Base-by-base conservation (phyloP, 1,140 invertebrate genomes). In the Diplogasteroides magnus region DNA sequence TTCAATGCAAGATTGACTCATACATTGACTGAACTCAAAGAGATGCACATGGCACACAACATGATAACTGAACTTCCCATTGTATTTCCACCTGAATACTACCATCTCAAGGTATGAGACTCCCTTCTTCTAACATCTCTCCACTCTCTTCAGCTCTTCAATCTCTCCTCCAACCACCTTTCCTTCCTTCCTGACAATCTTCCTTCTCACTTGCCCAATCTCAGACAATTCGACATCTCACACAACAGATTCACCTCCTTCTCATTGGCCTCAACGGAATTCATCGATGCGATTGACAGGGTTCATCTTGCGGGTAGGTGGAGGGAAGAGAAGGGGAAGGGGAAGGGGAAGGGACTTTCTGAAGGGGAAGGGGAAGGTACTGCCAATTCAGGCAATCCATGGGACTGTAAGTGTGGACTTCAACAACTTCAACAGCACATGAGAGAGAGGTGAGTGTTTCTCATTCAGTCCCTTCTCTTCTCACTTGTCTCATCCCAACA, bases 351-450 rank as follows among this genome's bases (percentile, higher is more conserved):
- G n/a, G n/a, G n/a, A n/a, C n/a, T n/a, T n/a, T n/a, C n/a, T n/a
- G n/a, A n/a, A n/a, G n/a, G n/a, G n/a, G 27, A 11, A 25, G 59
- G 3, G 3, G 11, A 25, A 25, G 3, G 11, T 60, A 13, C 13
- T 3, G 23, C 13, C 27, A 6, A 6, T 25, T 11, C 59, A 60
- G 61, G 69, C 28, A 74, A 82, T 64, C 78, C 78, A 13, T 79
- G 80, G 77, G 78, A 80, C 67, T 80, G 78, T 68, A 61, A 72
- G 23, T 80, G 78, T 61, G 81, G 77, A 13, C 69, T 73, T 6
- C 77, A 79, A 61, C 68, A 65, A 29, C 62, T 79, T 15, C 78
- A 79, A 31, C 63, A 78, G 31, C 72, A 77, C 63, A 78, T 77
- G 77, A 59, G 78, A n/a, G 74, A 69, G 64, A 57, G 73, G 57